Evolutionary conservation across 1,140 invertebrate genomes (phyloP).

Genomic region (Trachymyrmex septentrionalis): DNA sequence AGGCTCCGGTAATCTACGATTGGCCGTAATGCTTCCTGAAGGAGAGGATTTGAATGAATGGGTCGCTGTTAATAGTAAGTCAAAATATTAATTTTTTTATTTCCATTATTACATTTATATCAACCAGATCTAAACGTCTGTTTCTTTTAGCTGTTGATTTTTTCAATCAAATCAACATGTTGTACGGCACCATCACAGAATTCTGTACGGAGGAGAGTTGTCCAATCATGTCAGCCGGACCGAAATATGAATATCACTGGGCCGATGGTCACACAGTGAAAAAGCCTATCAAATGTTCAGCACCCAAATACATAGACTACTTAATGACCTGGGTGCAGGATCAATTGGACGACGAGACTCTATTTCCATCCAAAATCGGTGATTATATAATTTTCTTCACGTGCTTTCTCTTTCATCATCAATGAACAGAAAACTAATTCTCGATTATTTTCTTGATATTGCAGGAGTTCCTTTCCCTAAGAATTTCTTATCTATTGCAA

Average conservation of each 20-base stretch:
- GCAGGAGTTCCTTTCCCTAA: constrained; percentile 98
- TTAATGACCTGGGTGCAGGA: constrained; percentile 99
- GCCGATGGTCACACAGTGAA: constrained; percentile 99
- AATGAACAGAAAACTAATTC: constrained; percentile 19
- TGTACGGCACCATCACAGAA: constrained; percentile 99
- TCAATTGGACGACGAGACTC: constrained; percentile 98
- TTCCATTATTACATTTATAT: not conserved
- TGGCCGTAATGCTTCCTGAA: constrained; percentile 98
- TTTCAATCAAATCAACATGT: constrained; percentile 99
- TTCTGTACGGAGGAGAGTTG: constrained; percentile 99
- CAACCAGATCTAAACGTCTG: not conserved
- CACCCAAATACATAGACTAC: constrained; percentile 99
- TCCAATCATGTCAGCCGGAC: constrained; percentile 98
- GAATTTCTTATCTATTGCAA: constrained; percentile 98
- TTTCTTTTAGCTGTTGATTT: constrained; percentile 96
- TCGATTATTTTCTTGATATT: constrained; percentile 46
- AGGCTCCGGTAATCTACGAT: constrained; percentile 97
- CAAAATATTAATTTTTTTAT: constrained; percentile 32
- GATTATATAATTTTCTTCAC: constrained; percentile 64
- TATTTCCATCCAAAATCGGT: constrained; percentile 99
- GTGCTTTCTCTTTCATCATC: not conserved
- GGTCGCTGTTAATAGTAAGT: constrained; percentile 99
- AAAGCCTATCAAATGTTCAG: constrained; percentile 99
- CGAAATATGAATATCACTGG: constrained; percentile 99
- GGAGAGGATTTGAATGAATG: constrained; percentile 99